Evolutionary conservation across 1,140 invertebrate species (phyloP).

Genomic region (Drosophila navojoa): DNA sequence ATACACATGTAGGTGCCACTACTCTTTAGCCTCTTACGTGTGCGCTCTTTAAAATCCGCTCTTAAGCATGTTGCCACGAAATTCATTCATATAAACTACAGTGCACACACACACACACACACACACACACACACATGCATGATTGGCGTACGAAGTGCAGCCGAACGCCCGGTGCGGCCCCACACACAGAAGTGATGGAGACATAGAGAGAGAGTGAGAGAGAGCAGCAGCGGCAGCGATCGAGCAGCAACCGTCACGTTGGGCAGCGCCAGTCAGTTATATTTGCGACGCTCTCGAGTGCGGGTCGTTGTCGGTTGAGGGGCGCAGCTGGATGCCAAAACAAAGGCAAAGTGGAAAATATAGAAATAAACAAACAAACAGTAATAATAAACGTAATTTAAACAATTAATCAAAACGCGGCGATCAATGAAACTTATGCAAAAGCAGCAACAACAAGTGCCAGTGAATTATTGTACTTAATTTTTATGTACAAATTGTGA

Average conservation of each 20-base stretch:
- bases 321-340: conserved; percentile 21
- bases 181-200: conserved; percentile 20
- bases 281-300: conserved; percentile 67
- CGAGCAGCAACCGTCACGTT: conserved; percentile 1
- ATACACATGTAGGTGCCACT: neutral
- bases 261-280: conserved; percentile 48
- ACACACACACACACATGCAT: neutral
- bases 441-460: conserved; percentile 63
- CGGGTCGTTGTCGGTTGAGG: conserved; percentile 53
- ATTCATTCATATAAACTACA: conserved; percentile 65
- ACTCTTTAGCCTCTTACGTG: conserved; percentile 8
- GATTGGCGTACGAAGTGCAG: conserved; percentile 28
- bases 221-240: conserved; percentile 12
- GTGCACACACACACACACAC: neutral
- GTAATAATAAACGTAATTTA: conserved; percentile 78
- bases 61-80: conserved; percentile 43
- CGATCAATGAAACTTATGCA: conserved; percentile 74
- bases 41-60: conserved; percentile 12
- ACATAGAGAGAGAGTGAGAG: conserved; percentile 1
- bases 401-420: conserved; percentile 80
- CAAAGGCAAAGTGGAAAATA: conserved; percentile 6
- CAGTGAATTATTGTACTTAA: conserved; percentile 82
- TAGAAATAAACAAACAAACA: conserved; percentile 46
- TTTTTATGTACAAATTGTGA: conserved; percentile 73
- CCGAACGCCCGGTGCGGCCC: conserved; percentile 22